These are phyloP conservation scores for Ashinkailepas kermadecensis DNA, from an alignment of 2,888 invertebrate species.

Conservation along the genomic window DNA sequence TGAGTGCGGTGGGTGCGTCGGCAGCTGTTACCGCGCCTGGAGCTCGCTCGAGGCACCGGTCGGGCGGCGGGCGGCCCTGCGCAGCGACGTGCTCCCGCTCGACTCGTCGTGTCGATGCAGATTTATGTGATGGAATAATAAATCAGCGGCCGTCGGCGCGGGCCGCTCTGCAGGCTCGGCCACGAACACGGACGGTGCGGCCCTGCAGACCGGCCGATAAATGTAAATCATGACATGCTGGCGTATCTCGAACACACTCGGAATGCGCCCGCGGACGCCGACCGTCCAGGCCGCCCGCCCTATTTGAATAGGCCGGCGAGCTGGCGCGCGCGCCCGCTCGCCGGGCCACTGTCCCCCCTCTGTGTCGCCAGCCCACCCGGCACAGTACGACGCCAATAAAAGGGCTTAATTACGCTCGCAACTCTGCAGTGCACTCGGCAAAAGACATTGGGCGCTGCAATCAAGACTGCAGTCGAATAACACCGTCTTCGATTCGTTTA, in stretches of 20 bases:
- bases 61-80: too few relatives aligned
- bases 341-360: neutral
- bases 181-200: neutral
- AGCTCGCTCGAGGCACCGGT: too few relatives aligned
- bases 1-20: too few relatives aligned
- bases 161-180: neutral
- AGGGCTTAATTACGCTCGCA: neutral
- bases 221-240: neutral
- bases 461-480: neutral
- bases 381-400: neutral
- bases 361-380: neutral
- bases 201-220: neutral
- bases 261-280: neutral
- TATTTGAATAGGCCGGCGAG: neutral
- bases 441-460: neutral
- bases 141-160: neutral
- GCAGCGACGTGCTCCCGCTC: too few relatives aligned
- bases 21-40: too few relatives aligned
- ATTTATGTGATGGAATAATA: neutral
- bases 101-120: neutral
- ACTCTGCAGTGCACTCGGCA: conserved; percentile 1
- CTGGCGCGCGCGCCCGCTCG: neutral
- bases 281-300: neutral
- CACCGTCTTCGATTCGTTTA: neutral
- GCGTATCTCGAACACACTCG: neutral